Conservation (phyloP, 2,888 invertebrate genomes). For the Lycocerus yunnanus region DNA sequence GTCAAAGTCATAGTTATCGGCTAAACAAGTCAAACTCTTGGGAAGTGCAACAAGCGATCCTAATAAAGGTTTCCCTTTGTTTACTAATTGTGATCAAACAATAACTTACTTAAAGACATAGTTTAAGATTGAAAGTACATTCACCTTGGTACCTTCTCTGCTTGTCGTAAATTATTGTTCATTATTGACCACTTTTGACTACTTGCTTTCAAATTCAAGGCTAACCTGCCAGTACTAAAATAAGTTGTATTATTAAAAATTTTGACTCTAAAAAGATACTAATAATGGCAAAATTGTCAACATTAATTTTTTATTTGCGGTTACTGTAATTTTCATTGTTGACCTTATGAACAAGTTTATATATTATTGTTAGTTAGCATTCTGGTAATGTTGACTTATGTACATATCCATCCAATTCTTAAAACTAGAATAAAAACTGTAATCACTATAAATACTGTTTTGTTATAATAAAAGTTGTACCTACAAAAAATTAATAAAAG, state of each 20-base stretch:
- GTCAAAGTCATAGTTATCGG: background rate
- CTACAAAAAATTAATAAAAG: too few relatives aligned
- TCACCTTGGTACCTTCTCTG: background rate
- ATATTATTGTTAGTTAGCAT: background rate
- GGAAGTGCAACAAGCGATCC: background rate
- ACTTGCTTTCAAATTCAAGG: background rate
- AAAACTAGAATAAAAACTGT: background rate
- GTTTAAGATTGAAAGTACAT: background rate
- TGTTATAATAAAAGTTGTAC: background rate
- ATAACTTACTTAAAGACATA: background rate
- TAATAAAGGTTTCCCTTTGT: background rate
- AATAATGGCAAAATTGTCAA: background rate
- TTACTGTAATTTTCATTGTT: background rate
- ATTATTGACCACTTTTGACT: background rate
- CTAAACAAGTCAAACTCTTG: background rate
- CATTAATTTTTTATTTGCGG: background rate
- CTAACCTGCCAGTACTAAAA: background rate
- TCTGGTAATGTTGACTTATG: background rate
- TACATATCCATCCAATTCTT: background rate
- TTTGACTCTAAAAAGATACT: background rate
- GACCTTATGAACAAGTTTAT: background rate
- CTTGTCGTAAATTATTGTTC: background rate
- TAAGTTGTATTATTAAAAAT: background rate
- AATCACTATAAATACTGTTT: background rate
- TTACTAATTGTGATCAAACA: background rate